Conservation (phyloP, 1,140 invertebrate species). For the Protaetia brevitarsis region DNA sequence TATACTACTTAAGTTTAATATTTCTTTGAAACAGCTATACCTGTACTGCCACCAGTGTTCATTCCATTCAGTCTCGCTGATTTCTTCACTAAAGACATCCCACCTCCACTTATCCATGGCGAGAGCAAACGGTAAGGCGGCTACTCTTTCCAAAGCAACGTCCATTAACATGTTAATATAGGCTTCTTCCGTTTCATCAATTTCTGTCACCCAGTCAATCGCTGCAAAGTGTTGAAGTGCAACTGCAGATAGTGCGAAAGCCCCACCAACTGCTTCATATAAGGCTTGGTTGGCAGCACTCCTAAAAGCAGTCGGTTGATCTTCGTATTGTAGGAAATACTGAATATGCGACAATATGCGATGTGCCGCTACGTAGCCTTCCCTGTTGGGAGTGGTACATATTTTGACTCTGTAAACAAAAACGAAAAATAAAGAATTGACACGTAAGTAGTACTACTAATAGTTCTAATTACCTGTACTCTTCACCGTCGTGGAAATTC, state of each 20-base stretch:
- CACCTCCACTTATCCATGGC: conserved; percentile 57
- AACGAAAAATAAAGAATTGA: conserved; percentile 74
- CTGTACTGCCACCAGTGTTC: conserved; percentile 57
- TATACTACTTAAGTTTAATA: background rate
- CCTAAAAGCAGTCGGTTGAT: conserved; percentile 62
- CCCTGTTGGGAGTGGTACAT: conserved; percentile 66
- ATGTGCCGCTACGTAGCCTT: conserved; percentile 69
- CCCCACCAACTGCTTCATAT: conserved; percentile 71
- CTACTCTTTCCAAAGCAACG: conserved; percentile 62
- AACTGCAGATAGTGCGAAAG: conserved; percentile 62
- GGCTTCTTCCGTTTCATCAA: conserved; percentile 48
- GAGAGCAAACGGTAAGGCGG: conserved; percentile 58
- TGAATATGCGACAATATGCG: conserved; percentile 79
- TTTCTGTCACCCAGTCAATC: conserved; percentile 52
- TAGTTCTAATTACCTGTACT: conserved; percentile 65
- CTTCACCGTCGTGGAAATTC: conserved; percentile 50
- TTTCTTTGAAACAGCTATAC: background rate
- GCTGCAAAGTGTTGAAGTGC: conserved; percentile 58
- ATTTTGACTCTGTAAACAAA: conserved; percentile 69
- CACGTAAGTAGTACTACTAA: conserved; percentile 73
- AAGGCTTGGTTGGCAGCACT: conserved; percentile 74
- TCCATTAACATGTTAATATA: conserved; percentile 61
- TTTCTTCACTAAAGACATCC: conserved; percentile 57
- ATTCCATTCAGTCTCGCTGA: conserved; percentile 53
- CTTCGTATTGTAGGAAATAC: conserved; percentile 69